Evolutionary conservation across 2,113 vertebrate genomes (phyloP).

Genomic region (Drymodes brunneopygia): DNA sequence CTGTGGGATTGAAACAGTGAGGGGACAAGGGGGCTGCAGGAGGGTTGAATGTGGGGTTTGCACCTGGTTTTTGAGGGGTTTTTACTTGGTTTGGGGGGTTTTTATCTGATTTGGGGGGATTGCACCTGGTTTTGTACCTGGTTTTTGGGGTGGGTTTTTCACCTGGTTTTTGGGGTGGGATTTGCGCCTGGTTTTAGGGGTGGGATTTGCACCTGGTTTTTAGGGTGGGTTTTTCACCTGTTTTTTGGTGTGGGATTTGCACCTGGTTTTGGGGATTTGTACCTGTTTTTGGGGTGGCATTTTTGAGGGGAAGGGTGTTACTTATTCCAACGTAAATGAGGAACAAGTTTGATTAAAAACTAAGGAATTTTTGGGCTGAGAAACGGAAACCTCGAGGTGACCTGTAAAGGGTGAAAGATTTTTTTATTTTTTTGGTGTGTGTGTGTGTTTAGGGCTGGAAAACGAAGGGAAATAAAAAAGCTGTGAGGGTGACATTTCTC

Average conservation of each 20-base stretch:
- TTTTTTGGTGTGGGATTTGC: background rate
- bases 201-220: background rate
- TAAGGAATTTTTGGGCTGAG: background rate
- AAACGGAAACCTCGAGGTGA: background rate
- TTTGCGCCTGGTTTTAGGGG: too few relatives aligned
- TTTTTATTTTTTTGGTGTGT: background rate
- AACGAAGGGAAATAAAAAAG: background rate
- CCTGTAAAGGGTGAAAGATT: background rate
- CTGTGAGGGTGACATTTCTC: background rate
- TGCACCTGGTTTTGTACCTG: too few relatives aligned
- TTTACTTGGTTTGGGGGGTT: background rate
- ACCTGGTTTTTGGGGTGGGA: too few relatives aligned
- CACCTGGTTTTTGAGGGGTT: background rate
- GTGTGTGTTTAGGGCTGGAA: background rate
- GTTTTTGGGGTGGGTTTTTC: too few relatives aligned
- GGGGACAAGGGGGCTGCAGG: background rate
- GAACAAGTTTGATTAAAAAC: background rate
- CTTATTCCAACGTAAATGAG: fast-evolving
- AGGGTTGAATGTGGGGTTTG: background rate
- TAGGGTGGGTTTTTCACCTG: background rate
- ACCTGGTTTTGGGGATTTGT: background rate
- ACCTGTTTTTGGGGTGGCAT: background rate
- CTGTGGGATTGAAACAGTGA: background rate
- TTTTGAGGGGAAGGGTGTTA: fast-evolving
- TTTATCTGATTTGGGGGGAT: background rate